Evolutionary conservation across 2,797 vertebrate genomes (phyloP).

Genomic region (Eulemur rubriventer): DNA sequence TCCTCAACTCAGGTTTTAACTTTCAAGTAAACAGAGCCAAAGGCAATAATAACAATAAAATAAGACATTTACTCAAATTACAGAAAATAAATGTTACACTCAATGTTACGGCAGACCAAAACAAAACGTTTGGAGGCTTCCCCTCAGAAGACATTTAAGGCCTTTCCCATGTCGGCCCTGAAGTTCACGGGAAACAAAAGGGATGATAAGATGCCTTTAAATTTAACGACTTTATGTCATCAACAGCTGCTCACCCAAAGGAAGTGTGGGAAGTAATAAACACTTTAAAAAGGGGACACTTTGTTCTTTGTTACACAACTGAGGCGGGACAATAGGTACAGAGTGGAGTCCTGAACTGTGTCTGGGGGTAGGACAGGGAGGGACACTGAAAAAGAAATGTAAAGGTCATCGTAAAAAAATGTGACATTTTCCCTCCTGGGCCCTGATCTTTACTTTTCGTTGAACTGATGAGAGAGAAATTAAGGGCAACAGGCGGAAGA

Average conservation of each 20-base stretch:
- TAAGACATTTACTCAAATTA: constrained; percentile 3
- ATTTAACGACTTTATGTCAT: constrained; percentile 43
- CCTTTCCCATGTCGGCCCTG: neutral
- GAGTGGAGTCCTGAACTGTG: constrained; percentile 22
- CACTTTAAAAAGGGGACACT: constrained; percentile 66
- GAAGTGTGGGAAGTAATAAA: constrained; percentile 79
- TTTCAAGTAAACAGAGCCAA: constrained; percentile 54
- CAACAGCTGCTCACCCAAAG: constrained; percentile 66
- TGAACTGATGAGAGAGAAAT: neutral
- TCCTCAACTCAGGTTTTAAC: constrained; percentile 53
- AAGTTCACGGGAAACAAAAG: constrained; percentile 49
- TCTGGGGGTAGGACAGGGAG: constrained; percentile 46
- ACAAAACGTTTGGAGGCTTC: neutral
- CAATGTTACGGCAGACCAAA: neutral
- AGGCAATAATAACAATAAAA: constrained; percentile 47
- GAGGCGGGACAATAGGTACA: constrained; percentile 48
- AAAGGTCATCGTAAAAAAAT: neutral
- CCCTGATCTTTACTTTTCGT: neutral
- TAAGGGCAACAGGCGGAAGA: neutral
- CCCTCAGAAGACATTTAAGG: neutral
- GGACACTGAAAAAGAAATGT: neutral
- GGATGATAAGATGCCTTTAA: constrained; percentile 37
- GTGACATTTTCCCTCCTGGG: neutral
- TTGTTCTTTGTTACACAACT: constrained; percentile 64
- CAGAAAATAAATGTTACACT: constrained; percentile 27